Base-by-base conservation (phyloP, 2,797 vertebrate species). In the Botia kubotai region DNA sequence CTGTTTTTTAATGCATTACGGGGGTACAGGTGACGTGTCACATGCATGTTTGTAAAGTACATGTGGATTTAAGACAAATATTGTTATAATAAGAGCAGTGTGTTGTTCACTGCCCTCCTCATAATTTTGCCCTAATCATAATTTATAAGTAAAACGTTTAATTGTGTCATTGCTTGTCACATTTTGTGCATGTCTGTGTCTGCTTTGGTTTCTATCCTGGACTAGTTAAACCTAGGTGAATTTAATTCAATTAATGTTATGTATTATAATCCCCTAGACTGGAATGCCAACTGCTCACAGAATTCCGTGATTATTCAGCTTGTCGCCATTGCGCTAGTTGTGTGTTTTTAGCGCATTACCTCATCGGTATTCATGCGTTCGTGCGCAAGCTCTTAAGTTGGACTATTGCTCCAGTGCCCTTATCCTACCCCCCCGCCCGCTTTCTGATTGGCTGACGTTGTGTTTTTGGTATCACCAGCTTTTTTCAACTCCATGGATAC, bases 301-400 rank as follows among this genome's bases (percentile, higher is more conserved):
- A 87, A 89, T 86, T 89, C 43, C 68, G 48, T 82, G 84, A 87
- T 83, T 88, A 87, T 86, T 86, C 76, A 62, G 79, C 5, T 14
- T 60, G 50, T 60, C 50, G 39, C 86, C 83, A 72, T 57, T 57
- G 69, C 23, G 52, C 87, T 92, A 92, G 91, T 11, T 46, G 43
- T 46, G 43, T 90, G 43, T 90, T 92, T 88, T 93, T 89, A 88
- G 88, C 81, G 90, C 93, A 93, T 93, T 93, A 93, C 92, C 91
- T 93, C 93, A 94, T 93, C 90, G 87, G 87, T 91, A 92, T 94
- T 93, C 91, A 93, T 93, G 90, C 92, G 93, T 94, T 92, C 91
- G 90, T 92, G 87, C 76, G 85, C 73, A 82, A 69, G 83, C 90
- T 92, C 89, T 89, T 89, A 91, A 90, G 87, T 91, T 90, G 73